Evolutionary conservation across 37 sponge, comb jelly and placozoan species (phyloP).

Genomic region (Lycopodina hypogea): DNA sequence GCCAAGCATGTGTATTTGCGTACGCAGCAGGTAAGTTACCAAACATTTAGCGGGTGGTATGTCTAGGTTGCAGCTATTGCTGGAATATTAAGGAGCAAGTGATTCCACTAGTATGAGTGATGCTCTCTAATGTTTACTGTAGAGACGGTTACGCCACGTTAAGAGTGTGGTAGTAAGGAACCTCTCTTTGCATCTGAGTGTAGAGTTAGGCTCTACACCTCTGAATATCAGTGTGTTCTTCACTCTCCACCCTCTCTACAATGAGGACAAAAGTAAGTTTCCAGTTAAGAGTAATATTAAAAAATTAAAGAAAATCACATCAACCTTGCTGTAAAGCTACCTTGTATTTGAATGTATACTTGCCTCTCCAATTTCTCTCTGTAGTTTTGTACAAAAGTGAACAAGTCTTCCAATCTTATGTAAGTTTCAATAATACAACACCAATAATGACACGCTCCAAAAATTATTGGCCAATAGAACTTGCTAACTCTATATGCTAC

Average conservation of each 20-base stretch:
- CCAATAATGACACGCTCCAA: too few relatives aligned
- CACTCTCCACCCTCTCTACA: conserved; percentile 25
- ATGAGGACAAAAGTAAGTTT: conserved; percentile 27
- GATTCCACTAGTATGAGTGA: not conserved
- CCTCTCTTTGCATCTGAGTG: not conserved
- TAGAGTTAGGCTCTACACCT: not conserved
- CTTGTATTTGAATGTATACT: not conserved
- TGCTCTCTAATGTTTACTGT: not conserved
- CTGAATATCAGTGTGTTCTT: conserved; percentile 22
- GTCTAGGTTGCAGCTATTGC: too few relatives aligned
- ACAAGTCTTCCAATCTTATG: conserved; percentile 27
- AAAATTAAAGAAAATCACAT: not conserved
- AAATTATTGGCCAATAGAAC: too few relatives aligned
- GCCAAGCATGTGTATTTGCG: conserved; percentile 51
- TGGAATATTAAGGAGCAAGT: too few relatives aligned
- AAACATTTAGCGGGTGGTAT: not conserved
- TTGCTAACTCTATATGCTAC: too few relatives aligned
- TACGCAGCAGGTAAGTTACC: conserved; percentile 47
- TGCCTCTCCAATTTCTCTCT: not conserved
- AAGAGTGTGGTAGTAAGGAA: conserved; percentile 41
- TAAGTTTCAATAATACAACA: conserved; percentile 2
- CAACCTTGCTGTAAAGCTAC: not conserved
- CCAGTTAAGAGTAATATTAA: not conserved
- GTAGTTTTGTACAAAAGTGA: conserved; percentile 43
- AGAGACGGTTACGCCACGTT: conserved; percentile 56